Percentiles rank a stretch among this genome's conserved stretches.
Evolutionary conservation across 2,113 vertebrate species (phyloP).

Genomic region (Oreochromis spilurus): DNA sequence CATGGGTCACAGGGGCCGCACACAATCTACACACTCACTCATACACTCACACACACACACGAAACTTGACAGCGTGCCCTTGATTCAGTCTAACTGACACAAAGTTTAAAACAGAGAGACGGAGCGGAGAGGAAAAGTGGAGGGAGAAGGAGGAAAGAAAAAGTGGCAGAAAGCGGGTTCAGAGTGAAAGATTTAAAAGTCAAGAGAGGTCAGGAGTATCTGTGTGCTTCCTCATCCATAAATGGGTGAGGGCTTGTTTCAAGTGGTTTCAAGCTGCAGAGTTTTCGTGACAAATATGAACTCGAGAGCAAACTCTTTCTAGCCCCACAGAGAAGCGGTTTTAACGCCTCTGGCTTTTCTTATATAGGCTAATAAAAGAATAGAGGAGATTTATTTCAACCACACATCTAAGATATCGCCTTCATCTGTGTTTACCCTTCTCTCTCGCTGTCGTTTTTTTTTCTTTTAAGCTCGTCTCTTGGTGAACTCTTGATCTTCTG

Average conservation of each 20-base stretch:
- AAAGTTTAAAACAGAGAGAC: slow-evolving; percentile 28
- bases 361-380: slow-evolving; percentile 9
- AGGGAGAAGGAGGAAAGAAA: neutral
- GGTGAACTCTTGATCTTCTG: neutral
- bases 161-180: slow-evolving; percentile 35
- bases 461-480: neutral
- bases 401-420: neutral
- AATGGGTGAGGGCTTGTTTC: slow-evolving; percentile 56
- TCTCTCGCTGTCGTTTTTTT: neutral
- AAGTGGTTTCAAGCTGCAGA: slow-evolving; percentile 46
- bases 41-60: neutral
- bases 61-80: slow-evolving; percentile 9
- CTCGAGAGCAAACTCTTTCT: slow-evolving; percentile 6
- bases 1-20: slow-evolving; percentile 34
- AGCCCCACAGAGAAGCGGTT: neutral
- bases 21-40: neutral
- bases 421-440: neutral
- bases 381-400: neutral
- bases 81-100: slow-evolving; percentile 34
- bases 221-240: slow-evolving; percentile 36
- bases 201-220: slow-evolving; percentile 62
- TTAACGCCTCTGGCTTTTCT: neutral
- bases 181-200: slow-evolving; percentile 56
- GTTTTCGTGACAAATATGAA: slow-evolving; percentile 52
- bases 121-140: neutral